Base-by-base conservation (phyloP, 2,113 vertebrate genomes). In the Peromyscus polionotus region DNA sequence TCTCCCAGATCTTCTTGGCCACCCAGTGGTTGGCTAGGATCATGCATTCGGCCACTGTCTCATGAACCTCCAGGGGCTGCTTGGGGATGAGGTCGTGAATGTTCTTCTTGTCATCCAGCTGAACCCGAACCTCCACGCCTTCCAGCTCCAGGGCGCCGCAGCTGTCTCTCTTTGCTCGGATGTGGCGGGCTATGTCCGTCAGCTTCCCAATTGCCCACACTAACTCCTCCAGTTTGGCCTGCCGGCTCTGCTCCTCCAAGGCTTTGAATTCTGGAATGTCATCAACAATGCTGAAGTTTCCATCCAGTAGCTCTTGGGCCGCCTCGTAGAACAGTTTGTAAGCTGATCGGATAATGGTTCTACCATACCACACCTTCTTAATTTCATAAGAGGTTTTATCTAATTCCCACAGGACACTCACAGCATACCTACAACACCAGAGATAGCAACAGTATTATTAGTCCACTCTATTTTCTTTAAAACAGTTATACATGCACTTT, bases 11-110 rank as follows among this genome's bases (percentile, higher is more conserved):
- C 98, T 99, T 99, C 96, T 98, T 99, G 17, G 99, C 99, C 96
- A 99, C 99, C 99, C 99, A 99, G 99, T 99, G 99, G 99, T 99
- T 99, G 97, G 99, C 99, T 33, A 99, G 98, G 95, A 99, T 99
- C 99, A 99, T 99, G 96, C 99, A 99, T 89, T 99, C 99, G 0
- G 99, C 99, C 86, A 99, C 99, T 0, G 99, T 99, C 98, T 99
- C 99, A 0, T 99, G 99, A 85, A 99, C 99, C 97, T 99, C 99
- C 97, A 99, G 99, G 0, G 99, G 99, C 98, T 99, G 99, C 42
- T 98, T 99, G 16, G 99, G 99, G 48, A 99, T 98, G 80, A 99
- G 99, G 65, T 99, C 99, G 0, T 98, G 98, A 90, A 99, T 99
- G 73, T 99, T 99, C 76, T 98, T 99, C 59, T 99, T 98, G 39